These are phyloP conservation scores for Rhabdophis nuchalis DNA, from an alignment of 2,797 vertebrate genomes.

Conservation along the genomic window DNA sequence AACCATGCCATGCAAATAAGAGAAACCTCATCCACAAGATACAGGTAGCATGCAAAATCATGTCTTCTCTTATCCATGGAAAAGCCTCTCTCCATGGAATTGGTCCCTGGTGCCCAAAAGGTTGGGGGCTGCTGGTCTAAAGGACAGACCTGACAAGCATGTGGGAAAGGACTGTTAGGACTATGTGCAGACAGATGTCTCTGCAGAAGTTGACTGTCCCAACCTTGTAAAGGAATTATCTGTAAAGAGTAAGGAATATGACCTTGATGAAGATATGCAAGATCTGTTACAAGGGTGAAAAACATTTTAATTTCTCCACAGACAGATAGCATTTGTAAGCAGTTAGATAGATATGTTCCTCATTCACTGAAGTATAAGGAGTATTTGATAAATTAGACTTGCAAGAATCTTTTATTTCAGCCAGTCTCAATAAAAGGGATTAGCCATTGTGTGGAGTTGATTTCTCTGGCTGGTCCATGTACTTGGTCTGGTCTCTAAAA, in stretches of 20 bases:
- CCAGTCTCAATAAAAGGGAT: background rate
- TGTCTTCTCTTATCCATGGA: too few relatives aligned
- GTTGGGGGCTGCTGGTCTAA: background rate
- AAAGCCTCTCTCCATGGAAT: background rate
- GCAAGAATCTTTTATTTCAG: background rate
- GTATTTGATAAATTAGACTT: background rate
- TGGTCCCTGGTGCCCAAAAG: too few relatives aligned
- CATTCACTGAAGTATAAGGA: background rate
- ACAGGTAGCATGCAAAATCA: background rate
- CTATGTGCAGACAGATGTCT: background rate
- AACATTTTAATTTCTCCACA: background rate
- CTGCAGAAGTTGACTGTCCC: background rate
- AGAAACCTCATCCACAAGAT: background rate
- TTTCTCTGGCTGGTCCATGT: background rate
- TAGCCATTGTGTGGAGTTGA: background rate
- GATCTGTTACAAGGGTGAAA: background rate
- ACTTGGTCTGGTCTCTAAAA: background rate
- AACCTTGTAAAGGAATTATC: background rate
- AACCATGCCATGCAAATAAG: too few relatives aligned
- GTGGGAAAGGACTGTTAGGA: background rate
- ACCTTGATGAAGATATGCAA: background rate
- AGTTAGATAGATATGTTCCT: background rate
- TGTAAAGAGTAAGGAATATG: background rate
- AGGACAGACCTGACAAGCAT: background rate
- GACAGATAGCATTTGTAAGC: background rate